Evolutionary conservation across 2,888 invertebrate genomes (phyloP).

Genomic region (Drosophila engyochracea): DNA sequence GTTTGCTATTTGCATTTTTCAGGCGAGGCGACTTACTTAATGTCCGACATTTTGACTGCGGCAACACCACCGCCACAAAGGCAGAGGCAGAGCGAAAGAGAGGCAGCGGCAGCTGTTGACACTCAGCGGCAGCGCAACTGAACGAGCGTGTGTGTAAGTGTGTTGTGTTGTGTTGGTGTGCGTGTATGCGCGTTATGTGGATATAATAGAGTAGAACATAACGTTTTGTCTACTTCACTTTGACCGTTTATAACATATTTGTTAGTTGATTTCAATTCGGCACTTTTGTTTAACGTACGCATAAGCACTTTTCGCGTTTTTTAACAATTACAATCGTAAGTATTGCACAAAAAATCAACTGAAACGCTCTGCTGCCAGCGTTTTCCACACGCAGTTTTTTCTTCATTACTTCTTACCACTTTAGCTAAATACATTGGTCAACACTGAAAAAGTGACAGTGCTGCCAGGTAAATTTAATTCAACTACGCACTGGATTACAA

Average conservation of each 20-base stretch:
- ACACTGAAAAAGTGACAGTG: slow-evolving; percentile 33
- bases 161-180: slow-evolving; percentile 22
- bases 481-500: background rate
- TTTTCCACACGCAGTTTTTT: slow-evolving; percentile 61
- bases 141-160: slow-evolving; percentile 12
- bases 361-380: slow-evolving; percentile 59
- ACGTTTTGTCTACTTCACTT: slow-evolving; percentile 58
- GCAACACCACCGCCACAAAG: slow-evolving; percentile 46
- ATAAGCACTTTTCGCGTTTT: slow-evolving; percentile 16
- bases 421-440: slow-evolving; percentile 12
- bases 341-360: slow-evolving; percentile 35
- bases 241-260: slow-evolving; percentile 47
- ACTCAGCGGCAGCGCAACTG: slow-evolving; percentile 55
- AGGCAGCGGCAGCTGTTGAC: slow-evolving; percentile 68
- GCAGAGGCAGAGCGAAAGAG: slow-evolving; percentile 29
- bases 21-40: slow-evolving; percentile 80
- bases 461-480: slow-evolving; percentile 15
- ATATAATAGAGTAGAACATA: slow-evolving; percentile 65
- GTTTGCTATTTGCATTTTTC: slow-evolving; percentile 31
- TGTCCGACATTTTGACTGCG: slow-evolving; percentile 84
- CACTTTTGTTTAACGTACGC: slow-evolving; percentile 26
- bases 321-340: slow-evolving; percentile 21
- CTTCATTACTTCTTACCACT: slow-evolving; percentile 46
- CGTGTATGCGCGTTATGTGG: slow-evolving; percentile 66
- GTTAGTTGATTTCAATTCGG: slow-evolving; percentile 20